These are phyloP conservation scores for Gallinago media DNA, from an alignment of 2,113 vertebrate genomes.

Conservation along the genomic window DNA sequence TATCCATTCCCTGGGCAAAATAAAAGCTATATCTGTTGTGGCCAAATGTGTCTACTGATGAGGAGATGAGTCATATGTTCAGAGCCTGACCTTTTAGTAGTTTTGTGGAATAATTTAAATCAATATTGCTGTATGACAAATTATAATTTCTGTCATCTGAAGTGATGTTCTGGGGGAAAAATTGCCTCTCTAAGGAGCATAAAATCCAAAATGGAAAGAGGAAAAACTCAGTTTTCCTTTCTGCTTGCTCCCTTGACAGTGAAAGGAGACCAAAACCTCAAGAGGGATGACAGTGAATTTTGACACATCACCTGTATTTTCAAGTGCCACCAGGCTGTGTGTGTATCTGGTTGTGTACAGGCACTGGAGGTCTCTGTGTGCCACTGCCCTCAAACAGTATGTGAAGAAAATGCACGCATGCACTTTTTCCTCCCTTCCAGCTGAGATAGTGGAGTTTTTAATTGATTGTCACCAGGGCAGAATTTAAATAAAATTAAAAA, in stretches of 20 bases:
- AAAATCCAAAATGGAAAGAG: background rate
- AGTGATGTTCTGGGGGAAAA: background rate
- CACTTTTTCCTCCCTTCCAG: background rate
- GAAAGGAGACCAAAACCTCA: background rate
- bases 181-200: background rate
- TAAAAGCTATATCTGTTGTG: background rate
- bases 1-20: background rate
- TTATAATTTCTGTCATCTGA: slow-evolving; percentile 28
- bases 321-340: background rate
- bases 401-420: background rate
- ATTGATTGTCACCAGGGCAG: background rate
- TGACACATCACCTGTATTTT: background rate
- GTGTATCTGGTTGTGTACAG: background rate
- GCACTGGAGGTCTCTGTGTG: background rate
- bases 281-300: background rate
- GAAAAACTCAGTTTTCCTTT: background rate
- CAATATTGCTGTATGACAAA: background rate
- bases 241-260: background rate
- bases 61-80: background rate
- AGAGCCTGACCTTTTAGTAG: slow-evolving; percentile 8
- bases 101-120: slow-evolving; percentile 27
- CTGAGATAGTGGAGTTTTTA: background rate
- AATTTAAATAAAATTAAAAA: slow-evolving; percentile 20
- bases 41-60: background rate
- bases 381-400: background rate